Base-by-base conservation (phyloP, 2,888 invertebrate species). In the Choristoneura rosaceana region DNA sequence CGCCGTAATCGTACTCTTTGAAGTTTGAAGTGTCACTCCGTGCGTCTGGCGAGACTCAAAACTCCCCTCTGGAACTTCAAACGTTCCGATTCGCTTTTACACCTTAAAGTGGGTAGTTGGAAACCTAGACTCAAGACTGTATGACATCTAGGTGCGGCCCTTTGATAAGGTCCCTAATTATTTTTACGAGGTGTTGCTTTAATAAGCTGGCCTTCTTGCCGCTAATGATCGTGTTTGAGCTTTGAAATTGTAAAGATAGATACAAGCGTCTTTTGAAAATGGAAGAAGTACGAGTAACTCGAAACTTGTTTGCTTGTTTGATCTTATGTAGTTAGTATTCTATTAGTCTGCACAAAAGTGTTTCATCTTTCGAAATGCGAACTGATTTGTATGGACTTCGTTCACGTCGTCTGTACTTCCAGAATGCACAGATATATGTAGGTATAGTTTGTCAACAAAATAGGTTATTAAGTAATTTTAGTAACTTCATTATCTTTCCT, bases 71-170 rank as follows among this genome's bases (percentile, higher is more conserved):
- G 81, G 82, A 81, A 88, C 89, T 87, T 90, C 87, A 91, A 90
- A 90, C 87, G 89, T 77, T 85, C 84, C 86, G 90, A 90, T 90
- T 89, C 87, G 89, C 91, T 84, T 91, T 91, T 90, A 90, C 91
- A 87, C 90, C 90, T 90, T 87, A 78, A 81, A 86, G 87, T 83
- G 87, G 85, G 83, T 82, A 82, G 78, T 76, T 69, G 60, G 71
- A 55, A 67, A 69, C 63, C 71, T 69, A 69, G 74, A 69, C 62
- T 71, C 52, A 58, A 73, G 65, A 69, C 58, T 58, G 59, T 66
- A 74, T 63, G 68, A 47, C 76, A 80, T 76, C 77, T 80, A 74
- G 77, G 67, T 69, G 61, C 73, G 70, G 25, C 67, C 73, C 76
- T 78, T 80, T 77, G 74, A 76, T 47, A 55, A 59, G 25, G 17